These are phyloP conservation scores for Spilosoma lubricipeda DNA, from an alignment of 2,888 invertebrate species.

Conservation along the genomic window DNA sequence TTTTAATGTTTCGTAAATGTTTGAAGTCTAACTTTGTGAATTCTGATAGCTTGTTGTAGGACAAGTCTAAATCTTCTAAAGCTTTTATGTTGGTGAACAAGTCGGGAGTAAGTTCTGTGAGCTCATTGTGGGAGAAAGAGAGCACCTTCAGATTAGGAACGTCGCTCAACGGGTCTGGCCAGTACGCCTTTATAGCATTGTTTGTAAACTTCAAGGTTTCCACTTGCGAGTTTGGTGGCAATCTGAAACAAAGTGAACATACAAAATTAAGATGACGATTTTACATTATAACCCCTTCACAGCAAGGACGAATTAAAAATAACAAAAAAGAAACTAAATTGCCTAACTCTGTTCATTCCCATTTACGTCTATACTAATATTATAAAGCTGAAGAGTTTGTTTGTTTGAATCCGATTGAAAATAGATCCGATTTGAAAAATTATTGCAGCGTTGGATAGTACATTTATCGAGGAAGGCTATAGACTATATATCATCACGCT, in stretches of 20 bases:
- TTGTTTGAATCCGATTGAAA: no score
- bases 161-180: conserved; percentile 80
- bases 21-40: conserved; percentile 77
- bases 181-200: conserved; percentile 78
- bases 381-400: no score
- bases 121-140: conserved; percentile 82
- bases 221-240: conserved; percentile 77
- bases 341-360: background rate
- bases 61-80: conserved; percentile 83
- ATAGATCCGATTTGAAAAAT: no score
- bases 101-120: conserved; percentile 77
- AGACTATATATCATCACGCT: no score
- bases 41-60: conserved; percentile 79
- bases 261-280: background rate
- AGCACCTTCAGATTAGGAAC: conserved; percentile 74
- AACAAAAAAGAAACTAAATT: no score
- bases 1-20: conserved; percentile 66
- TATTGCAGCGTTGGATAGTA: no score
- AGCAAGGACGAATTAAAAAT: background rate
- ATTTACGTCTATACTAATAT: no score
- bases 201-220: conserved; percentile 75
- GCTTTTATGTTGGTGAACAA: conserved; percentile 75
- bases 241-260: conserved; percentile 61
- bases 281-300: background rate
- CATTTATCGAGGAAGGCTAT: no score